phyloP scores from a whole-genome alignment of 2,797 vertebrate species.

The Gallinago stenura region DNA sequence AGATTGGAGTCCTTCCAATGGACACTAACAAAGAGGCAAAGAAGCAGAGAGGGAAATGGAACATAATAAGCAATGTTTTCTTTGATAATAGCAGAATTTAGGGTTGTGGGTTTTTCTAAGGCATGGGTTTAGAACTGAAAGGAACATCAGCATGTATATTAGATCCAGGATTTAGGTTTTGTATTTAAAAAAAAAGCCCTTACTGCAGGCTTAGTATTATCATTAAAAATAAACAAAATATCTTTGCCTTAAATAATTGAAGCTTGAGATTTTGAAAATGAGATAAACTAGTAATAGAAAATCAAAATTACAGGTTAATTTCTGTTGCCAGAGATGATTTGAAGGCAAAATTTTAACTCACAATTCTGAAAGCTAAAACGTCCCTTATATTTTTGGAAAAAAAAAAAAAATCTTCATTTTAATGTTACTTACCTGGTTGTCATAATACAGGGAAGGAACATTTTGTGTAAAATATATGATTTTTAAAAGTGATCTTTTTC shows the following conservation, averaged over 20 bases:
- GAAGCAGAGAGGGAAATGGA: constrained; percentile 9
- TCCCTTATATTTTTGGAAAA: neutral
- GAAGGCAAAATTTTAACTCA: neutral
- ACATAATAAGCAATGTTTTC: constrained; percentile 37
- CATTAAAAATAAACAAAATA: neutral
- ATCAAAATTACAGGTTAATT: neutral
- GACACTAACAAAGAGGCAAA: constrained; percentile 42
- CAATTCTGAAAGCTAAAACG: neutral
- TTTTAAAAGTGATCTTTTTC: neutral
- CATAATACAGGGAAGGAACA: neutral
- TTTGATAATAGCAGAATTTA: neutral
- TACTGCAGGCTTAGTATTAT: neutral
- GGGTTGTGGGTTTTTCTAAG: neutral
- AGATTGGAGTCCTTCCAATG: constrained; percentile 56
- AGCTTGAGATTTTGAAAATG: constrained; percentile 11
- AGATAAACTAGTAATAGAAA: neutral
- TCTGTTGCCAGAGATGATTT: neutral
- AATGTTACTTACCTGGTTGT: neutral
- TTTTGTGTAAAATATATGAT: neutral
- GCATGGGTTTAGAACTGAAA: neutral
- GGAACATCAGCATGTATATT: neutral
- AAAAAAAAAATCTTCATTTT: neutral
- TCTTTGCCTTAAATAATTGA: neutral
- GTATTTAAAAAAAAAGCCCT: neutral
- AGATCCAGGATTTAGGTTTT: neutral